phyloP scores from a whole-genome alignment of 2,113 vertebrate species.

The Egretta garzetta region DNA sequence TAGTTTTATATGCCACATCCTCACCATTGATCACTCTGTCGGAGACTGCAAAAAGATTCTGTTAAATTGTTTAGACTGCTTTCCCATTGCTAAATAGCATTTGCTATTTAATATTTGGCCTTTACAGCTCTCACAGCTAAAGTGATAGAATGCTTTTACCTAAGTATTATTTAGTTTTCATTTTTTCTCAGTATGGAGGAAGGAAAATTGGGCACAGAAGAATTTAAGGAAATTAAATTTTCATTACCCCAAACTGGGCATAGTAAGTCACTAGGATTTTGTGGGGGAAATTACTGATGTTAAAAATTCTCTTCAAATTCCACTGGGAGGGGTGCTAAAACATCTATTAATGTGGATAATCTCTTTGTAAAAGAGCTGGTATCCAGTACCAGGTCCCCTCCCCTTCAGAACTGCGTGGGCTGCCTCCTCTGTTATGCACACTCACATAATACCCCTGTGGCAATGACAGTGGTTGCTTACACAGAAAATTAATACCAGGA shows the following conservation, averaged over 20 bases:
- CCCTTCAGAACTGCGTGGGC: neutral
- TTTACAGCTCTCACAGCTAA: neutral
- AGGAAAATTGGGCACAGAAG: neutral
- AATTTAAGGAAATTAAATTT: constrained; percentile 30
- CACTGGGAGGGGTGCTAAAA: neutral
- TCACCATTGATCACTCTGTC: neutral
- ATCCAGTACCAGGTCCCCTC: neutral
- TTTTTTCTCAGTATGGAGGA: neutral
- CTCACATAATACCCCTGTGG: constrained; percentile 6
- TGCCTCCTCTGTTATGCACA: neutral
- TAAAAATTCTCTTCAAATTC: constrained; percentile 22
- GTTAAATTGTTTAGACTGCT: constrained; percentile 8
- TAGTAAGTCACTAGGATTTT: neutral
- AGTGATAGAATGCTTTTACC: neutral
- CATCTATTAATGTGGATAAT: neutral
- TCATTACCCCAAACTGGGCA: neutral
- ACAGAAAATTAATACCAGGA: constrained; percentile 47
- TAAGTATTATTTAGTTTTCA: neutral
- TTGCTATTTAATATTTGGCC: neutral
- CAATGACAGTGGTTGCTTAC: constrained; percentile 36
- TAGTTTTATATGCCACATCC: constrained; percentile 9
- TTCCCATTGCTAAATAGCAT: neutral
- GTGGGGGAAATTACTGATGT: neutral
- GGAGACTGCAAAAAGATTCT: neutral
- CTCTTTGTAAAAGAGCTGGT: neutral